These are phyloP conservation scores for Tetropium fuscum DNA, from an alignment of 2,888 invertebrate genomes.

Conservation along the genomic window DNA sequence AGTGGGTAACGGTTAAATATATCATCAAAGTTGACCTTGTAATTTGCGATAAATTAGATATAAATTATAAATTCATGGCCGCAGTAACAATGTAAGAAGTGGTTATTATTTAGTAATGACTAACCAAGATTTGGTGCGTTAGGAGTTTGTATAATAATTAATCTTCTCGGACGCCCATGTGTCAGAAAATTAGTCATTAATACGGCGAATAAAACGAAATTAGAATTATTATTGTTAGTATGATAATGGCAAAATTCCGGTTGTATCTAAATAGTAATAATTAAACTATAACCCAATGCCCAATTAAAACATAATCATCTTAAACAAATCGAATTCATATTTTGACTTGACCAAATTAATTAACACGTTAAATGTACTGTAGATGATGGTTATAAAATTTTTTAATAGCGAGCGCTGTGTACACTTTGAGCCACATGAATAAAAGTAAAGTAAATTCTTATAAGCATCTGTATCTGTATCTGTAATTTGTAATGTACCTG, in stretches of 20 bases:
- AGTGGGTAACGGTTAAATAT: slow-evolving; percentile 22
- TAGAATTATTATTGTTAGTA: no score
- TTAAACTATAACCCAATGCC: slow-evolving; percentile 9
- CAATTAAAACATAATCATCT: slow-evolving; percentile 3
- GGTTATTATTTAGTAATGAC: slow-evolving; percentile 8
- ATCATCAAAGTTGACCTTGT: slow-evolving; percentile 35
- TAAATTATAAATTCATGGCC: slow-evolving; percentile 28
- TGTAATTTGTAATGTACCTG: no score
- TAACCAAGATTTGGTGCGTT: neutral
- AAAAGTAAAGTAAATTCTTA: no score
- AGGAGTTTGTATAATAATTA: neutral
- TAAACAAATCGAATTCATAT: slow-evolving; percentile 13
- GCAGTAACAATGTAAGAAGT: neutral
- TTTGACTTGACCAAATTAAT: slow-evolving; percentile 7
- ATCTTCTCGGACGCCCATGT: neutral
- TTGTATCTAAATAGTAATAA: no score
- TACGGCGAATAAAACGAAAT: no score
- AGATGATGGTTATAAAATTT: no score
- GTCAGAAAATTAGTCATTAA: no score
- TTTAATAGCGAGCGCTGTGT: no score
- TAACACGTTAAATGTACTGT: slow-evolving; percentile 2
- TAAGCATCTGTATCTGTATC: no score
- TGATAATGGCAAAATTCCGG: no score
- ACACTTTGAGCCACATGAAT: no score
- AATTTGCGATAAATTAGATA: slow-evolving; percentile 37